These are phyloP conservation scores for Catocala nupta DNA, from an alignment of 2,888 invertebrate species.

Conservation along the genomic window DNA sequence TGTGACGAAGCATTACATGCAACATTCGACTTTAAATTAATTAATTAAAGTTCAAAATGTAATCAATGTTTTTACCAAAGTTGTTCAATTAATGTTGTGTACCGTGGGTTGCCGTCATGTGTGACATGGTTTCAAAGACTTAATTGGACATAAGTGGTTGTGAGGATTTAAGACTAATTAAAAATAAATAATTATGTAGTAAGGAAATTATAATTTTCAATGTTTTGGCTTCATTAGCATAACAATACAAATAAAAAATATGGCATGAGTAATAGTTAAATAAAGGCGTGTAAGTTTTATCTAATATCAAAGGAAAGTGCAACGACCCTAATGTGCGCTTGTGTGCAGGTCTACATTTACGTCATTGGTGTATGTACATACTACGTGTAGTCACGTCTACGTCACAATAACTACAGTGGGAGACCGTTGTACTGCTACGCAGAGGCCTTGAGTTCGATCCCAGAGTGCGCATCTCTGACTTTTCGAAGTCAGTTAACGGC, in stretches of 20 bases:
- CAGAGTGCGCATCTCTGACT: too few species aligned
- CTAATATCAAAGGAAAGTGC: conserved; percentile 45
- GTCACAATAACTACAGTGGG: conserved; percentile 21
- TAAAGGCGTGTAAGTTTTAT: conserved; percentile 32
- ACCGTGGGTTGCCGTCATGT: conserved; percentile 51
- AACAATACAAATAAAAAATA: conserved; percentile 46
- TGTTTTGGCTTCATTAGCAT: conserved; percentile 39
- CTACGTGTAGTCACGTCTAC: conserved; percentile 35
- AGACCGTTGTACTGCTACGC: too few species aligned
- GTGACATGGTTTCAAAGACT: conserved; percentile 55
- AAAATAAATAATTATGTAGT: conserved; percentile 49
- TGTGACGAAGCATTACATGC: conserved; percentile 43
- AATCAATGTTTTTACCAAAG: conserved; percentile 30
- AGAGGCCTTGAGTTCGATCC: too few species aligned
- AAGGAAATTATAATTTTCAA: conserved; percentile 35
- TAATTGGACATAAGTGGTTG: conserved; percentile 57
- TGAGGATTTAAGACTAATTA: conserved; percentile 52
- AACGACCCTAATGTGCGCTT: conserved; percentile 31
- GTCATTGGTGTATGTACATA: conserved; percentile 11
- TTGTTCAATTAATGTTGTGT: conserved; percentile 36
- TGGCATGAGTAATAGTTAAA: conserved; percentile 29
- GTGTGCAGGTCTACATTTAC: conserved; percentile 14
- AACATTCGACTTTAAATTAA: conserved; percentile 46
- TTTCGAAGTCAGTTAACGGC: too few species aligned
- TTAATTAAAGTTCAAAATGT: conserved; percentile 43